phyloP scores from a whole-genome alignment of 2,113 vertebrate genomes.

The Bos javanicus region DNA sequence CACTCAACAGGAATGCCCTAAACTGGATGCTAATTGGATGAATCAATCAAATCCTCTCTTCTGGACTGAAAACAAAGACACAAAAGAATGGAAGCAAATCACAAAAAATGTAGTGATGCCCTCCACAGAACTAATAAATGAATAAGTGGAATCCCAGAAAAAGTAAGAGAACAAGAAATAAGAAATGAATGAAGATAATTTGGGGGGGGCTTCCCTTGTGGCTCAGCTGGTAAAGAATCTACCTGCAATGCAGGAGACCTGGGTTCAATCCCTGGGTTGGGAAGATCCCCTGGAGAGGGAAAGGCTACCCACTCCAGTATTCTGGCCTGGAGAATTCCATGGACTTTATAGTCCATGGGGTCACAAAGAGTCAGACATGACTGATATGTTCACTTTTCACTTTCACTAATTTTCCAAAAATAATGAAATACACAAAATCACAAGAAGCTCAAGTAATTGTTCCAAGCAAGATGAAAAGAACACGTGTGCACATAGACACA shows the following conservation, averaged over 20 bases:
- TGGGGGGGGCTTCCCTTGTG: neutral
- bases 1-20: neutral
- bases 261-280: neutral
- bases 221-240: neutral
- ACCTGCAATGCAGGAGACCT: neutral
- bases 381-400: neutral
- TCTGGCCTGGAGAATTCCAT: neutral
- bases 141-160: neutral
- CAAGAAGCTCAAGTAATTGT: neutral
- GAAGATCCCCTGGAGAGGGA: neutral
- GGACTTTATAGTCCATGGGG: neutral
- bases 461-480: neutral
- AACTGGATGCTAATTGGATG: neutral
- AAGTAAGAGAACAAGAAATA: neutral
- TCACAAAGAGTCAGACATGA: neutral
- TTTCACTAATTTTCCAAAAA: neutral
- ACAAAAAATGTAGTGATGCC: neutral
- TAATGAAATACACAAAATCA: neutral
- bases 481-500: neutral
- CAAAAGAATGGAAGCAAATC: neutral
- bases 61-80: neutral
- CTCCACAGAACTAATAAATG: neutral
- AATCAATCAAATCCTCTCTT: neutral
- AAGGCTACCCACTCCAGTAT: neutral
- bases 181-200: neutral